phyloP scores from a whole-genome alignment of 2,888 invertebrate species.

The Parapristionchus giblindavisi region DNA sequence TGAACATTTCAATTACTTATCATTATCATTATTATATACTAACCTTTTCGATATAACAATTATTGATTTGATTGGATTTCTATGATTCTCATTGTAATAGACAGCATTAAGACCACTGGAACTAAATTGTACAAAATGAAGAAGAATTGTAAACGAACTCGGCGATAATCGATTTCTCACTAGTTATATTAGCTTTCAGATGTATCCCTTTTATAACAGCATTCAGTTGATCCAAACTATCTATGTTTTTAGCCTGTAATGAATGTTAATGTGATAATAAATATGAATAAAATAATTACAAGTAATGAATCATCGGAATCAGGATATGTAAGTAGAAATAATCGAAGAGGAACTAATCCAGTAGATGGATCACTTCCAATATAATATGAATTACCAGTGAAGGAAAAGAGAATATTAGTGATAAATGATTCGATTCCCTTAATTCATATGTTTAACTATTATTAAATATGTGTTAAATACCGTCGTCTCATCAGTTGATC shows the following conservation, averaged over 20 bases:
- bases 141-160: background rate
- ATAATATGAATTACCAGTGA: conserved; percentile 2
- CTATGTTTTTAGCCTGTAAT: background rate
- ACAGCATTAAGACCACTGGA: conserved; percentile 5
- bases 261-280: background rate
- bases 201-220: background rate
- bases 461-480: background rate
- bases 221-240: background rate
- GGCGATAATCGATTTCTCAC: background rate
- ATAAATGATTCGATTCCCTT: conserved; percentile 29
- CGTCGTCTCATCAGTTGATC: background rate
- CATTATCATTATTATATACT: background rate
- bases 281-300: background rate
- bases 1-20: background rate
- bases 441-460: background rate
- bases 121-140: background rate
- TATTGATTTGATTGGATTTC: background rate
- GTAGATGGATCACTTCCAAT: background rate
- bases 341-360: background rate
- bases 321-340: conserved; percentile 2
- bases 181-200: background rate
- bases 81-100: background rate
- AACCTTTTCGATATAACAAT: conserved; percentile 11
- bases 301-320: background rate
- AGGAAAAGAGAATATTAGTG: conserved; percentile 8